Evolutionary conservation across 2,888 invertebrate genomes (phyloP).

Genomic region (Encarsia formosa): DNA sequence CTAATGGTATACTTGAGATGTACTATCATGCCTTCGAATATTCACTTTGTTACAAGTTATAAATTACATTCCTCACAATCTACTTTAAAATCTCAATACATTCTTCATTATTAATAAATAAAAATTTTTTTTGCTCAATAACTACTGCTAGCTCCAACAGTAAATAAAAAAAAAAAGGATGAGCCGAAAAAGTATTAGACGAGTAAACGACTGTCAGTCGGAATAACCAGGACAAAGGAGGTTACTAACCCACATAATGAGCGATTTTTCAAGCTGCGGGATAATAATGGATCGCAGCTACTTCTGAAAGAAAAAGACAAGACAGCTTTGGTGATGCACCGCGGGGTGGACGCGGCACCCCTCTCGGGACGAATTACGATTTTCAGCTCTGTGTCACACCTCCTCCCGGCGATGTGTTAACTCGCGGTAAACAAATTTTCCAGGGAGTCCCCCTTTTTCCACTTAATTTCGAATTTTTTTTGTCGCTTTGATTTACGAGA

Average conservation of each 20-base stretch:
- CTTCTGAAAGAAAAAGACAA: constrained; percentile 44
- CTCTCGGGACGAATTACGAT: constrained; percentile 45
- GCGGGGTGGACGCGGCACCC: constrained; percentile 35
- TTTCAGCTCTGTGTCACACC: constrained; percentile 41
- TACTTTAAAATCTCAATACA: no score
- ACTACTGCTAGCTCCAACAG: no score
- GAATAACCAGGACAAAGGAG: constrained; percentile 28
- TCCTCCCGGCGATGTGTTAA: constrained; percentile 44
- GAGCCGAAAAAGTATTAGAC: constrained; percentile 13
- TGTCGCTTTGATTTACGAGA: no score
- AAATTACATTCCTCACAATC: no score
- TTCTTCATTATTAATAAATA: no score
- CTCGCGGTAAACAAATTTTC: constrained; percentile 30
- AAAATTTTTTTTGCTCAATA: no score
- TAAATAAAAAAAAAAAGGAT: not conserved
- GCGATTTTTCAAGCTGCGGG: constrained; percentile 27
- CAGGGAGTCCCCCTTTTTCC: not conserved
- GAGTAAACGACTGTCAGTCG: constrained; percentile 24
- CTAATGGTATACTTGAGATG: no score
- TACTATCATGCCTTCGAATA: no score
- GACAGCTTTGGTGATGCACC: constrained; percentile 31
- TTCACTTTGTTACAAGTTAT: no score
- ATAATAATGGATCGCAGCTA: constrained; percentile 31
- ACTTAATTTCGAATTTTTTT: no score
- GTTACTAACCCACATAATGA: constrained; percentile 20